Base-by-base conservation (phyloP, 2,113 vertebrate species). In the Heteronetta atricapilla region DNA sequence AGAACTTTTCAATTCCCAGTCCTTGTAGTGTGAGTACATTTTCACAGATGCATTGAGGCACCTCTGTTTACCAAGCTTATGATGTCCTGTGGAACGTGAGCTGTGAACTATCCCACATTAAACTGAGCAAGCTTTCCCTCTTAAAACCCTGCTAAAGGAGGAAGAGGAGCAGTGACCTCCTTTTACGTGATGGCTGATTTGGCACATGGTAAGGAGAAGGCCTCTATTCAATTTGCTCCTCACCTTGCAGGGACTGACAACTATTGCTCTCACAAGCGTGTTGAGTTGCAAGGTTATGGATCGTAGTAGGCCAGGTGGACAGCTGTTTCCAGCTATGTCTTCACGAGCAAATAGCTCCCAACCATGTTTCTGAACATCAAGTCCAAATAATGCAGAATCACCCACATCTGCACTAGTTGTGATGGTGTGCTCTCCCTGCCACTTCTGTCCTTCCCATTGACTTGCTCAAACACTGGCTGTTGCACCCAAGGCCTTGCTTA, bases 361-460 rank as follows among this genome's bases (percentile, higher is more conserved):
- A 29, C 38, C 56, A 25, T 7, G 8, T 40, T 81, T 42, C 70
- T 40, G 4, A 93, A 40, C 0, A 1, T 8, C 0, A 1, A 72
- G 42, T 53, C 5, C 11, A 34, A 20, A 8, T 33, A 53, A 38
- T 25, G 26, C 25, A 59, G 36, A 64, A 52, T 34, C 12, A 11
- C 42, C 36, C n/a, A 40, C 29, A 40, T 6, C 26, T 66, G 8
- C 6, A 2, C 50, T 52, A 52, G 50, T 52, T 52, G 23, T 52
- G 23, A 52, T 25, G 50, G 50, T 52, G 50, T 52, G 50, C 50
- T 52, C 13, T 25, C 23, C 50, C 23, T 50, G 48, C 12, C 50
- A 26, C 23, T 52, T 52, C 50, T 13, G 12, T 25, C 23, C 50
- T 52, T 52, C 23, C 50, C 50, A 25, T 26, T 52, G 50, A 25